Base-by-base conservation (phyloP, 2,888 invertebrate species). In the Drosophila subquinaria region DNA sequence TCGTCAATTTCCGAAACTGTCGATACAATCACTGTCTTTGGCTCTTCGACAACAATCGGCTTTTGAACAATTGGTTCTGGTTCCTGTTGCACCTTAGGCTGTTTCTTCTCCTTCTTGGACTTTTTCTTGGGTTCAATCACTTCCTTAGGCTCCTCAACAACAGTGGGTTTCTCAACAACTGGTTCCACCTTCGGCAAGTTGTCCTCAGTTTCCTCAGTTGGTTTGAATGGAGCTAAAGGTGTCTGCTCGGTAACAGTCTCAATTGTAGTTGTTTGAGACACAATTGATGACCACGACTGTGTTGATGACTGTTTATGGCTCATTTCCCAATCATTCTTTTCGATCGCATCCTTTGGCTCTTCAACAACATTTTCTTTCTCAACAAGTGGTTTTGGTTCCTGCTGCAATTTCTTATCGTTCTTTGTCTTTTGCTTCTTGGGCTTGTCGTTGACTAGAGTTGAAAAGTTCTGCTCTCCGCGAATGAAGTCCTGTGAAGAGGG, bases 371-470 rank as follows among this genome's bases (percentile, higher is more conserved):
- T 62, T 3, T 33, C 17, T 23, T 73, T 51, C 6, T 60, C 50
- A 35, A 35, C 55, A 23, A 65, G 20, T 38, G 10, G 55, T 11
- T 33, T 6, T 38, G 38, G 6, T n/a, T 38, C n/a, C 3, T 48
- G 47, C 1, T 38, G 5, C 2, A 43, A 1, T 36, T 77, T 81
- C 50, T 61, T 81, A 13, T 81, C 79, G 27, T 79, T 79, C 51
- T 79, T 83, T 4, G 62, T 0, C 27, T 79, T 79, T 15, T 73
- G 73, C 30, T 72, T 79, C 30, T 76, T 79, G 0, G 68, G 42
- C 5, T 73, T 73, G 8, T 76, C 70, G 13, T 48, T 73, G 0
- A 63, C 69, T 6, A 11, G 8, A 0, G 70, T 64, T 5, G 76
- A 81, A 61, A 73, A 64, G 9, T 50, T 65, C 33, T 81, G 71